Evolutionary conservation across 2,888 invertebrate species (phyloP).

Genomic region (Cantharis lateralis): DNA sequence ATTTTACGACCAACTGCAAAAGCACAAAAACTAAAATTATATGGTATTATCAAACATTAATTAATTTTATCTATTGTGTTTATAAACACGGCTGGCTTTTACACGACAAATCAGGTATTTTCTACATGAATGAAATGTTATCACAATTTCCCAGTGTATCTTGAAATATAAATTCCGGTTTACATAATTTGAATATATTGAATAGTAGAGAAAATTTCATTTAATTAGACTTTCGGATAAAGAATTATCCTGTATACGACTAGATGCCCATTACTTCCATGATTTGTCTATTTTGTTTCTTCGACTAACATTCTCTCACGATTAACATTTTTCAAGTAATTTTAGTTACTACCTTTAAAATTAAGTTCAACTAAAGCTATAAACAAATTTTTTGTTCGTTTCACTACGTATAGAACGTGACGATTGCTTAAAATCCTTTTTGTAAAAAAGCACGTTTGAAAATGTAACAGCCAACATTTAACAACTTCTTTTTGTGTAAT

Average conservation of each 20-base stretch:
- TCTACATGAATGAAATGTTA: background rate
- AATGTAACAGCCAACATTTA: background rate
- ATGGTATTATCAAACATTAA: conserved; percentile 12
- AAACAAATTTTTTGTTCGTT: background rate
- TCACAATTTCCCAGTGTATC: background rate
- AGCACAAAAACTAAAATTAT: conserved; percentile 11
- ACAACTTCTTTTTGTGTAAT: background rate
- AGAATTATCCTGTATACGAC: background rate
- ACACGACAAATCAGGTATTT: background rate
- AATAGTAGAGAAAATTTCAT: background rate
- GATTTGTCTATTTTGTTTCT: background rate
- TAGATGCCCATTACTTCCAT: too few species aligned
- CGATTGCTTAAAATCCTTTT: background rate
- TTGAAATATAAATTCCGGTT: background rate
- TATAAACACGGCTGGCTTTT: background rate
- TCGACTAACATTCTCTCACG: background rate
- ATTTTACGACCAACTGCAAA: conserved; percentile 3
- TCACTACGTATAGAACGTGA: background rate
- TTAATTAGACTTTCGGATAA: background rate
- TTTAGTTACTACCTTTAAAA: background rate
- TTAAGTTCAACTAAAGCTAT: background rate
- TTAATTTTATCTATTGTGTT: conserved; percentile 6
- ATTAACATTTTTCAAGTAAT: background rate
- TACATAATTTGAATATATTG: background rate
- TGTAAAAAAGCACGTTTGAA: background rate